Percentiles rank a stretch among this genome's conserved stretches.
Evolutionary conservation across 2,888 invertebrate genomes (phyloP).

Genomic region (Tribolium freemani): DNA sequence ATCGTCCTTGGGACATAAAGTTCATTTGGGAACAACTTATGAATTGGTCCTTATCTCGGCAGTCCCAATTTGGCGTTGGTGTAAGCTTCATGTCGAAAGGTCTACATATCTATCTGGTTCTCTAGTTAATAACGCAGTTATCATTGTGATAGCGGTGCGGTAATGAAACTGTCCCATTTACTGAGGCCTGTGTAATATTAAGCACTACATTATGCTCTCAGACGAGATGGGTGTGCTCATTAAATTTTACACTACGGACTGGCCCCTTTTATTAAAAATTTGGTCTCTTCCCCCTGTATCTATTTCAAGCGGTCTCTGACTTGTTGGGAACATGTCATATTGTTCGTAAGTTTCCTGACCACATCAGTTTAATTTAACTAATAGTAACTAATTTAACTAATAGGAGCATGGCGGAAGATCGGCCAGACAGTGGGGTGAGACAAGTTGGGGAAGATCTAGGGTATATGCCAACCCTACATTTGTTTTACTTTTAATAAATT

Average conservation of each 20-base stretch:
- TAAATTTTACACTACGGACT: constrained; percentile 46
- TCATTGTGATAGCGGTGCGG: constrained; percentile 61
- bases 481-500: not conserved
- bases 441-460: not conserved
- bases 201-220: constrained; percentile 61
- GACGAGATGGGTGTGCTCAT: constrained; percentile 48
- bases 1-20: constrained; percentile 46
- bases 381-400: not conserved
- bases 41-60: constrained; percentile 53
- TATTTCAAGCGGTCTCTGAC: not conserved
- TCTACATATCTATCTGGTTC: constrained; percentile 61
- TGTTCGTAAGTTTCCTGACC: not conserved
- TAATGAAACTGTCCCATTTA: constrained; percentile 64
- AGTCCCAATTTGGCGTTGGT: constrained; percentile 44
- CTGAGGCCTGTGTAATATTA: constrained; percentile 62
- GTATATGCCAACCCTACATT: too few species aligned
- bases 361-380: not conserved
- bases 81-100: constrained; percentile 59
- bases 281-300: not conserved
- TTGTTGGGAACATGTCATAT: not conserved
- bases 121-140: constrained; percentile 63
- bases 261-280: constrained; percentile 1
- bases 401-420: not conserved
- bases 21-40: constrained; percentile 50
- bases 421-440: not conserved